phyloP scores from a whole-genome alignment of 2,888 invertebrate species.

The Drosophila testacea region DNA sequence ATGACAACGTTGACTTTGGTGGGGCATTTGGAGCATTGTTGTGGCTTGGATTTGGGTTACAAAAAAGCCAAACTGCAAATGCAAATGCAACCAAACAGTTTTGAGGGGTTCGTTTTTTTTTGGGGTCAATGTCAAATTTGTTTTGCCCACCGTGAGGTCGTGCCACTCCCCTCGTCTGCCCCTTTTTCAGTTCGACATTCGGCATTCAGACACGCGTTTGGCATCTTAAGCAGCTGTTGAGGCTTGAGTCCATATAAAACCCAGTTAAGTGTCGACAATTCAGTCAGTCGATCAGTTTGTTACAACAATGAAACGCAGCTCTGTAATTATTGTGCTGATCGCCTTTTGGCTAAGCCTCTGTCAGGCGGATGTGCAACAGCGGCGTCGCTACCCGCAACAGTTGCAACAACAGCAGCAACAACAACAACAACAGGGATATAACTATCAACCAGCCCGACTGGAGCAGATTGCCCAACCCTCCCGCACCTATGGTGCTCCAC shows the following conservation, averaged over 20 bases:
- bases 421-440: conserved; percentile 65
- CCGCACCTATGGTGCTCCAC: conserved; percentile 60
- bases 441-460: conserved; percentile 68
- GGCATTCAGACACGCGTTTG: conserved; percentile 25
- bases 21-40: conserved; percentile 14
- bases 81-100: conserved; percentile 35
- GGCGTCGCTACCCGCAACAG: conserved; percentile 49
- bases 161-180: neutral
- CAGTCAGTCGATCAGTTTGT: conserved; percentile 28
- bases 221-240: conserved; percentile 61
- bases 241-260: conserved; percentile 54
- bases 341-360: conserved; percentile 40
- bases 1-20: conserved; percentile 25
- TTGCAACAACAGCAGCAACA: conserved; percentile 45
- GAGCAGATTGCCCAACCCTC: conserved; percentile 50
- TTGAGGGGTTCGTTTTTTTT: conserved; percentile 31
- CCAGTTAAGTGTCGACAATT: conserved; percentile 10
- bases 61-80: conserved; percentile 27
- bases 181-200: too few species aligned
- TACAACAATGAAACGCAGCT: conserved; percentile 60
- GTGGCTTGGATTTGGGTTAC: conserved; percentile 29
- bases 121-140: conserved; percentile 75
- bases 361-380: conserved; percentile 45
- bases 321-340: conserved; percentile 43
- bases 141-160: conserved; percentile 47